Percentiles rank a stretch among this genome's conserved stretches.
Evolutionary conservation across 2,888 invertebrate species (phyloP).

Genomic region (Drosophila mulleri): DNA sequence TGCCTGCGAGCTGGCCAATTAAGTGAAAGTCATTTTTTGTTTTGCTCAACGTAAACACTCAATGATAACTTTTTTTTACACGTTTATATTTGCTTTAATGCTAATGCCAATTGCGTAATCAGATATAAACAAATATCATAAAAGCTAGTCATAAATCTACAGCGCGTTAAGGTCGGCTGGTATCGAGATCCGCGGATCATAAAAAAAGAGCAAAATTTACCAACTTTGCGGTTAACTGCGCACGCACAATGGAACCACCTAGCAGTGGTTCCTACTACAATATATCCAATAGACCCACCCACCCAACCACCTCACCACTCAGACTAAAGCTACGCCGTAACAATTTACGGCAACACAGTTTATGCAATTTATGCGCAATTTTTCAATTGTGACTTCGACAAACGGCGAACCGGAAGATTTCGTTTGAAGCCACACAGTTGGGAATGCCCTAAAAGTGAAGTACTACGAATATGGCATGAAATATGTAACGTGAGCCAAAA

Average conservation of each 20-base stretch:
- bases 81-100: slow-evolving; percentile 7
- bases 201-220: slow-evolving; percentile 40
- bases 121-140: slow-evolving; percentile 37
- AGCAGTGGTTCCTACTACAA: slow-evolving; percentile 4
- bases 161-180: slow-evolving; percentile 6
- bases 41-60: slow-evolving; percentile 9
- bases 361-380: slow-evolving; percentile 79
- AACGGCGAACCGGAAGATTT: slow-evolving; percentile 65
- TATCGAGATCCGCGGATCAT: slow-evolving; percentile 37
- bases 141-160: slow-evolving; percentile 39
- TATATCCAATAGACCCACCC: too few species aligned
- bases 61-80: slow-evolving; percentile 6
- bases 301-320: slow-evolving; percentile 4
- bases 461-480: too few species aligned
- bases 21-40: slow-evolving; percentile 57
- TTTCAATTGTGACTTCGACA: slow-evolving; percentile 66
- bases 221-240: slow-evolving; percentile 73
- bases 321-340: slow-evolving; percentile 6
- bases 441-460: not conserved
- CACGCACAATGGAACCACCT: slow-evolving; percentile 67
- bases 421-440: slow-evolving; percentile 43
- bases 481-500: too few species aligned
- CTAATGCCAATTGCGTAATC: slow-evolving; percentile 43
- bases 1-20: slow-evolving; percentile 43
- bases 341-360: slow-evolving; percentile 62